Evolutionary conservation across 1,140 invertebrate genomes (phyloP).

Genomic region (Drosophila sucinea): DNA sequence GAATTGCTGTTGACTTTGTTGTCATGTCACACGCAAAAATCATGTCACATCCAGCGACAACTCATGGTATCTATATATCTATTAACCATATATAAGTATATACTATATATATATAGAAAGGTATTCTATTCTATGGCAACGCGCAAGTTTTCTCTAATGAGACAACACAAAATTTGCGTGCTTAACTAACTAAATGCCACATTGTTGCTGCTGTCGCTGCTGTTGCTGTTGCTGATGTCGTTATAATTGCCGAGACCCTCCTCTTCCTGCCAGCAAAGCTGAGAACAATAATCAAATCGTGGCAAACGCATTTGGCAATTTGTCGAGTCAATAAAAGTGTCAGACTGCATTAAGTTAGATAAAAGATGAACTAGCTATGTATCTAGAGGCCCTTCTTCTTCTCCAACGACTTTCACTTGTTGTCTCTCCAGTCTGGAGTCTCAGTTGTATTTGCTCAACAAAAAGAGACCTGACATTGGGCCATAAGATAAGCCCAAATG

Average conservation of each 20-base stretch:
- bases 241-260: conserved; percentile 36
- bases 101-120: neutral
- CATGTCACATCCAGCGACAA: conserved; percentile 52
- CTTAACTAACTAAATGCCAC: conserved; percentile 36
- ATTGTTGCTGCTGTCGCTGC: conserved; percentile 38
- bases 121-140: conserved; percentile 49
- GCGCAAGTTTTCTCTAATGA: conserved; percentile 62
- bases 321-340: conserved; percentile 68
- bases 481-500: neutral
- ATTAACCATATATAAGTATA: conserved; percentile 6
- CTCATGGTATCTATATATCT: conserved; percentile 1
- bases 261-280: conserved; percentile 14
- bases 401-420: conserved; percentile 35
- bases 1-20: conserved; percentile 20
- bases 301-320: conserved; percentile 55
- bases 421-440: neutral
- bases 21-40: conserved; percentile 71
- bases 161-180: conserved; percentile 77
- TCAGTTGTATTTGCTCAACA: neutral
- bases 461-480: neutral
- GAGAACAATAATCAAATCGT: conserved; percentile 50
- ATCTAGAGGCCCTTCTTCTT: neutral
- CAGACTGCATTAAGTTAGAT: conserved; percentile 37
- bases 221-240: conserved; percentile 39
- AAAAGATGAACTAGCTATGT: conserved; percentile 18